phyloP scores from a whole-genome alignment of 2,113 vertebrate species.

The Anhinga anhinga region DNA sequence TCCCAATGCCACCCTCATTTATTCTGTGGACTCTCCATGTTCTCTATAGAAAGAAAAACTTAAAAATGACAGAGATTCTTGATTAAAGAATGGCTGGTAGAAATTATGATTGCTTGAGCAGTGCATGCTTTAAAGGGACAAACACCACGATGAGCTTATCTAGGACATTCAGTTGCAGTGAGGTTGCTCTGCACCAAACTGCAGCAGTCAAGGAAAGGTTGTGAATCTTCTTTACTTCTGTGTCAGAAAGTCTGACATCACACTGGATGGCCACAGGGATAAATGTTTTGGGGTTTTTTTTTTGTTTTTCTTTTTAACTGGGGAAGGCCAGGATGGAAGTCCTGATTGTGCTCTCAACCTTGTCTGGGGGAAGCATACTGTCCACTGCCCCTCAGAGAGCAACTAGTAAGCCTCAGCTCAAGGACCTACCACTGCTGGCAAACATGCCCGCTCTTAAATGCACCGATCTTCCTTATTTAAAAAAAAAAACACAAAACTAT shows the following conservation, averaged over 20 bases:
- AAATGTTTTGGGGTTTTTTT: not conserved
- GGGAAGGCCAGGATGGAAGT: not conserved
- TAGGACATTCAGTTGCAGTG: not conserved
- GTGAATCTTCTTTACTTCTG: not conserved
- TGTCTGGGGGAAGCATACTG: accelerated
- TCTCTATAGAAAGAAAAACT: not conserved
- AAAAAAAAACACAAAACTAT: no score
- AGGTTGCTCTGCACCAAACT: not conserved
- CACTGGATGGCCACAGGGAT: not conserved
- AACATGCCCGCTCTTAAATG: not conserved
- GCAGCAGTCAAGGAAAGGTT: not conserved
- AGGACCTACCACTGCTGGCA: not conserved
- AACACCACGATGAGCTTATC: not conserved
- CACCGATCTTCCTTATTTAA: not conserved
- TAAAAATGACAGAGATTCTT: accelerated
- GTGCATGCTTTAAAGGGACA: not conserved
- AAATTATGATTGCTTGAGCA: not conserved
- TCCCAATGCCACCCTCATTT: not conserved
- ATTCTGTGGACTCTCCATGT: not conserved
- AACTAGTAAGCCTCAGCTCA: not conserved
- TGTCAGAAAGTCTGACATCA: not conserved
- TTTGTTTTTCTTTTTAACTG: not conserved
- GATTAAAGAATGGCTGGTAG: not conserved
- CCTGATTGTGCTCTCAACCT: not conserved
- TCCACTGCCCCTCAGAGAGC: not conserved